phyloP scores from a whole-genome alignment of 30 jellyfish, hydroid and myxozoan species.

The Rhopilema esculentum region DNA sequence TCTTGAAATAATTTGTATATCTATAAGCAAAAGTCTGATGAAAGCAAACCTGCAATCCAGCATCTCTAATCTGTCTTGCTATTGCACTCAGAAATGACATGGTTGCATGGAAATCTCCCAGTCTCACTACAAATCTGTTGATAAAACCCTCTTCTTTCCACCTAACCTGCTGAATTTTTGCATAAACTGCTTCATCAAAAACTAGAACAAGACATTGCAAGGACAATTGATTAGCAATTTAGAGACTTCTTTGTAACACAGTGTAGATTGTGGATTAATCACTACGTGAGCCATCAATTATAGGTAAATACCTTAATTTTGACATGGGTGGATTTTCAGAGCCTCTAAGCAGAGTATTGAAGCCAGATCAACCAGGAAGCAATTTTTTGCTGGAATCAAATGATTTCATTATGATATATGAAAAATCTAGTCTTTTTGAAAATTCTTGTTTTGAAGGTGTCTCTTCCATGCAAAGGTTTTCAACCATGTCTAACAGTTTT shows the following conservation, averaged over 20 bases:
- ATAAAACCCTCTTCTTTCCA: slow-evolving; percentile 52
- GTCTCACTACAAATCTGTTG: slow-evolving; percentile 36
- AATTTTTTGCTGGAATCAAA: too few species aligned
- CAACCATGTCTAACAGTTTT: neutral
- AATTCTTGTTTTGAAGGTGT: too few species aligned
- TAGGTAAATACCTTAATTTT: slow-evolving; percentile 63
- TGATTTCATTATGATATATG: too few species aligned
- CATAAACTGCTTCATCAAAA: slow-evolving; percentile 77
- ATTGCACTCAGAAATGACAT: slow-evolving; percentile 77
- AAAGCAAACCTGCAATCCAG: slow-evolving; percentile 54
- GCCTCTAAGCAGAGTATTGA: slow-evolving; percentile 39
- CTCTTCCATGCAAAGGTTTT: neutral
- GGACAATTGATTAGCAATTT: slow-evolving; percentile 42
- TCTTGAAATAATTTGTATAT: too few species aligned
- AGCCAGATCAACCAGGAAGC: slow-evolving; percentile 79
- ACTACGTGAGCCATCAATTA: slow-evolving; percentile 56
- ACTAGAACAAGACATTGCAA: slow-evolving; percentile 47
- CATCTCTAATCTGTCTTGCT: slow-evolving; percentile 53
- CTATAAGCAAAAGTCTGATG: neutral
- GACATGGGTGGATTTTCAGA: slow-evolving; percentile 19
- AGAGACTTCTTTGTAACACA: slow-evolving; percentile 15
- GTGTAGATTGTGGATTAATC: slow-evolving; percentile 53
- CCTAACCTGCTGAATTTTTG: slow-evolving; percentile 71
- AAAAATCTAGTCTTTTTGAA: too few species aligned
- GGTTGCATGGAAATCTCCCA: slow-evolving; percentile 80